phyloP scores from a whole-genome alignment of 2,888 invertebrate genomes.

The Gastracanthus pulcherrimus region DNA sequence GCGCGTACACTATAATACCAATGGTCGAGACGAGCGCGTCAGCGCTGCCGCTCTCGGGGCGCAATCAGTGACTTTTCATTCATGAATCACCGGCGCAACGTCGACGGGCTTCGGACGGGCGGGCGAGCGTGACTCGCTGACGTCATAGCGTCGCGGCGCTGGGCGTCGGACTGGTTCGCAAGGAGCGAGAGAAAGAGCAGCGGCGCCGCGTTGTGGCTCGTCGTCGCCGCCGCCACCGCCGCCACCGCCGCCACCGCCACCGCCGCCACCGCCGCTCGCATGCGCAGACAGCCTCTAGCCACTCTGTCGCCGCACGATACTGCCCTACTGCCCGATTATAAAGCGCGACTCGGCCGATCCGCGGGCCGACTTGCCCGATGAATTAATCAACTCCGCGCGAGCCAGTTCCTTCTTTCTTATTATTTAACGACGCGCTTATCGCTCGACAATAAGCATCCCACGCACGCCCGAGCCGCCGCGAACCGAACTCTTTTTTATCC shows the following conservation, averaged over 20 bases:
- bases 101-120: constrained; percentile 9
- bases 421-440: too few relatives aligned
- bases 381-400: too few relatives aligned
- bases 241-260: not conserved
- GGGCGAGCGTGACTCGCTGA: constrained; percentile 66
- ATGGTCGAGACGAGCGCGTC: not conserved
- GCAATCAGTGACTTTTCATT: constrained; percentile 66
- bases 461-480: too few relatives aligned
- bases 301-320: constrained; percentile 4
- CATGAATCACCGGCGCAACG: constrained; percentile 59
- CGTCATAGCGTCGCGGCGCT: constrained; percentile 76
- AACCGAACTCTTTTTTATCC: too few relatives aligned
- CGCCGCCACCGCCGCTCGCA: constrained; percentile 12
- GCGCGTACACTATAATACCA: too few relatives aligned
- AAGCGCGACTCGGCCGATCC: too few relatives aligned
- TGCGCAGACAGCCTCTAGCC: constrained; percentile 18
- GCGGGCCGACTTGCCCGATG: too few relatives aligned
- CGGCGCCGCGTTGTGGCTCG: too few relatives aligned
- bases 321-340: too few relatives aligned
- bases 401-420: too few relatives aligned
- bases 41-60: not conserved
- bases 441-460: too few relatives aligned
- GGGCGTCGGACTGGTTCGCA: constrained; percentile 74
- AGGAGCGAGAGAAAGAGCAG: constrained; percentile 58
- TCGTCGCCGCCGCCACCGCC: too few relatives aligned